Evolutionary conservation across 1,140 invertebrate genomes (phyloP), one percentile per base, ranked within the genome.

Genomic region (Heliothis subflexa): DNA sequence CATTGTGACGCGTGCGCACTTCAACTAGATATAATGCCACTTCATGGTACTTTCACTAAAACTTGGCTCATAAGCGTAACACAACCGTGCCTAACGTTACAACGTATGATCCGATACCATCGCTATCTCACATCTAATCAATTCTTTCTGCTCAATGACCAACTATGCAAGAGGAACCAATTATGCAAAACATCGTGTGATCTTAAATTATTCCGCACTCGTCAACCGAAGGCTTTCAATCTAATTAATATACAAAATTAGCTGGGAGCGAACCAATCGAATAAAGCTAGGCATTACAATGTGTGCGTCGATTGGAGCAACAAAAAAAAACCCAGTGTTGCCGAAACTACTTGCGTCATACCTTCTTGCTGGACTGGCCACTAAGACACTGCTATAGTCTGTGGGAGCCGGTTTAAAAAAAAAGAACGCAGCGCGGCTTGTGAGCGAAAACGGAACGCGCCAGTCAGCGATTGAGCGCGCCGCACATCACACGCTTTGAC

Each of bases 281-380:
- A 77, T 68, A 59, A 80, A 79, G 62, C 68, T 78, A 81, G 49
- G 47, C 66, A 74, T 66, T 68, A 77, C 54, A 73, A 45, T 76
- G 74, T 78, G 55, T 79, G 72, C 59, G 79, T 62, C 71, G 55
- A 80, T 80, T 88, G 88, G 73, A 76, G 88, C 88, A 91, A 92
- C 83, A 83, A 88, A 90, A 92, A n/a, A 25, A 92, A 87, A 81
- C 81, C 89, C 86, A 82, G 78, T 54, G 78, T 90, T 93, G 90
- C 89, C 90, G 86, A 92, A 93, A 93, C 86, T 54, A 73, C 89
- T 93, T 93, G 89, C 92, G 90, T 93, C 92, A 93, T 75, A 81
- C 82, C 77, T 75, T 85, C 80, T 88, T 87, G 81, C 86, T 85
- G 87, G 78, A 86, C 83, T 85, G 85, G 86, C 84, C 82, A 78